Conservation (phyloP, 2,113 vertebrate genomes). For the Heterocephalus glaber region DNA sequence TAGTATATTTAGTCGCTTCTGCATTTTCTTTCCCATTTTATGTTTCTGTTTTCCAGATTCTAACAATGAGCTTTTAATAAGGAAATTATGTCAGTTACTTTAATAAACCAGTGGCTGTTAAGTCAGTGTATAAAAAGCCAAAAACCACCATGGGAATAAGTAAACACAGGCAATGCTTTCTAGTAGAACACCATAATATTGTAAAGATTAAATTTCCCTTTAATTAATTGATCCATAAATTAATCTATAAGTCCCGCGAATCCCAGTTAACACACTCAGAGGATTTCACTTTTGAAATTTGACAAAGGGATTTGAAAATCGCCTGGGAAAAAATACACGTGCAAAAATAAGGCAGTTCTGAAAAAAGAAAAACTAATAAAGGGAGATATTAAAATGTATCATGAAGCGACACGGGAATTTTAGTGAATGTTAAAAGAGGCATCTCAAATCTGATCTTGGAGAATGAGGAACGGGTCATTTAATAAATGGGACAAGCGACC, state of each 20-base stretch:
- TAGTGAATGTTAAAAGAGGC: background rate
- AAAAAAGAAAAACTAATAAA: background rate
- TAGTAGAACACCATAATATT: constrained; percentile 20
- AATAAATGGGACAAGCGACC: background rate
- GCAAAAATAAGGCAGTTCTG: background rate
- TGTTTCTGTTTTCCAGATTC: constrained; percentile 53
- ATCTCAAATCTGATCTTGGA: background rate
- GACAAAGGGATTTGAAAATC: constrained; percentile 43
- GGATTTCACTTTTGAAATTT: constrained; percentile 60
- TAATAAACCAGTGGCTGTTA: constrained; percentile 66
- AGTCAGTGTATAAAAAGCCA: constrained; percentile 27
- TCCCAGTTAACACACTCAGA: constrained; percentile 32
- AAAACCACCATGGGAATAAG: constrained; percentile 35
- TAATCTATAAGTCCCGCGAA: background rate
- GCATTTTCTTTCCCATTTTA: constrained; percentile 34
- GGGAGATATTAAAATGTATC: background rate
- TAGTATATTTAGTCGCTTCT: constrained; percentile 31
- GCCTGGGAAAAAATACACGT: background rate
- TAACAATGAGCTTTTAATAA: constrained; percentile 48
- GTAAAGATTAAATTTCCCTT: constrained; percentile 32
- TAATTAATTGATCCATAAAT: constrained; percentile 47
- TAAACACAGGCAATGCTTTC: constrained; percentile 31
- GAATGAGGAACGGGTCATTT: background rate
- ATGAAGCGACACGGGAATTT: background rate
- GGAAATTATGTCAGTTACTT: constrained; percentile 54